Evolutionary conservation across 2,888 invertebrate species (phyloP), one percentile per base, ranked within the genome.

Genomic region (Thymelicus sylvestris): DNA sequence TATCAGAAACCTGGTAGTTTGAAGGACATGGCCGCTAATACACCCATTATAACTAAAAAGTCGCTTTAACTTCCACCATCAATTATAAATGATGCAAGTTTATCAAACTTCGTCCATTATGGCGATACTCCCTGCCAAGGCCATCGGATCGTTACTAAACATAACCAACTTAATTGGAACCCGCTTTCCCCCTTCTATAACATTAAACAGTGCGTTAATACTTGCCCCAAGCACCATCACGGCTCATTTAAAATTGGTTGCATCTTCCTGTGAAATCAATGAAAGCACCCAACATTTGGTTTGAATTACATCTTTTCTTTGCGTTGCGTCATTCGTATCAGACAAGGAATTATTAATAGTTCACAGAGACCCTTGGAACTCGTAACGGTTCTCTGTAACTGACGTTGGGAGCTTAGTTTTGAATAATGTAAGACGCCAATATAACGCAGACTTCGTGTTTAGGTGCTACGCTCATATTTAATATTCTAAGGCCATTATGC

Each of bases 31-130:
- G 70, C 64, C 39, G 64, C 60, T 38, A 52, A 66, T 73, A 73
- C 75, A 64, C 67, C 71, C 78, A 79, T 78, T 79, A 80, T 77
- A 77, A 76, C 76, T 77, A 75, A 79, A 80, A 80, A 76, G 75
- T 75, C 79, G 80, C 77, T 73, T 60, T 74, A 81, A 84, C 80
- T 84, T 86, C 79, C 78, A 77, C 83, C 88, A 87, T 90, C 87
- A 88, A 87, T 90, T 90, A 90, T 88, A 86, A 86, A 90, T 87
- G 87, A 84, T 84, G 81, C 78, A 86, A 87, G 82, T 89, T 86
- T 74, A 78, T 78, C 79, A 81, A 89, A 90, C 84, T 90, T 90
- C 78, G 77, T 77, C 88, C 89, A 90, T 90, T 90, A 88, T 80
- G 79, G 78, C 79, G 81, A 80, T 79, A 66, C 66, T 61, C 81